Base-by-base conservation (phyloP, 2,888 invertebrate genomes). In the Pegoplata infirma region DNA sequence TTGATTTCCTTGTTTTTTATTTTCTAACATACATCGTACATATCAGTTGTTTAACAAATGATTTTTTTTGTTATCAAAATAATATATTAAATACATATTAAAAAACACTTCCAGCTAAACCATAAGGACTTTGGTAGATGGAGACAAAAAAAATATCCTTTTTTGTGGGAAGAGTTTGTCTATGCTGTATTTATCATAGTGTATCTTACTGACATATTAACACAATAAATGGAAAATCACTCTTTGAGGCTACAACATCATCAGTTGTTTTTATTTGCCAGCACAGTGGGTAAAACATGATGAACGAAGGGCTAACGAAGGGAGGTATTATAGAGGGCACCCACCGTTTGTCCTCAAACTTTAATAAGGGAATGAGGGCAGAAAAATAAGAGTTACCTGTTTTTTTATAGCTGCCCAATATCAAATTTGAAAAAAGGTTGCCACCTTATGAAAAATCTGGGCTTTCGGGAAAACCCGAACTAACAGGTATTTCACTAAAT, bases 201-300 rank as follows among this genome's bases (percentile, higher is more conserved):
- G n/a, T n/a, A n/a, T 17, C 16, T 49, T 55, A 25, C 46, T 47
- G 59, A 51, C 61, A 61, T 58, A 58, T 17, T 59, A 72, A 49
- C 23, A 58, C 58, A 44, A 40, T 49, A 28, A 69, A 63, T 21
- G 7, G 21, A 63, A 28, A 55, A 55, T 36, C 46, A 4, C 46
- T 23, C 2, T 7, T 19, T 23, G 21, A 21, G 32, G 32, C 12
- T 32, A 12, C 2, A 2, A 23, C 6, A 32, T 7, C 10, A n/a
- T n/a, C 32, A 32, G 32, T 32, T n/a, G n/a, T n/a, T n/a, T n/a
- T n/a, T 32, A 32, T 32, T 32, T 12, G 1, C 32, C n/a, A 14
- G 23, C 44, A 58, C 58, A 44, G 44, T 58, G 58, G 2, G n/a
- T 40, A 12, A 1, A 5, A 3, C n/a, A 4, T 40, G 36, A 36